These are phyloP conservation scores for Sterrhoptilus dennistouni DNA, from an alignment of 2,113 vertebrate genomes.

Conservation along the genomic window DNA sequence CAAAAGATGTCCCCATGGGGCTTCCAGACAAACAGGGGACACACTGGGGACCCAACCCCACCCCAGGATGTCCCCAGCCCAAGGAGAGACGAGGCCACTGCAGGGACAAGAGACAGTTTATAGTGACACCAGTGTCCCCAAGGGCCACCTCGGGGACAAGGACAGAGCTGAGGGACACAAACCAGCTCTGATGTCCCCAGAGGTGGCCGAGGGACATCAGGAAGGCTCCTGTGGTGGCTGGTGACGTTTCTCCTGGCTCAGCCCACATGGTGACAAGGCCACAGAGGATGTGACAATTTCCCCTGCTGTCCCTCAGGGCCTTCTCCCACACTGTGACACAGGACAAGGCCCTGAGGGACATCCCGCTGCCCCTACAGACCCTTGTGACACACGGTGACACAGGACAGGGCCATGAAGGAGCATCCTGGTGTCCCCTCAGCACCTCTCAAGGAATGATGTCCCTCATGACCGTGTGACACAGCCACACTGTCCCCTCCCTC, in stretches of 20 bases:
- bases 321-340: no score
- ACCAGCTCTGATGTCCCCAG: no score
- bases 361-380: no score
- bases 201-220: no score
- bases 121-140: not conserved
- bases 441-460: not conserved
- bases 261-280: no score
- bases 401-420: no score
- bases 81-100: not conserved
- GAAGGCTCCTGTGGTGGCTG: not conserved
- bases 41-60: fast-evolving
- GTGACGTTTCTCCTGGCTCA: no score
- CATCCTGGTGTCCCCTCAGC: no score
- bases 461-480: no score
- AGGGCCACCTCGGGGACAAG: not conserved
- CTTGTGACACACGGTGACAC: not conserved
- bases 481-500: not conserved
- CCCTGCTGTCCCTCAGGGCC: no score
- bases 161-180: not conserved
- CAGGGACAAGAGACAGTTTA: not conserved
- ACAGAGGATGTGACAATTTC: no score
- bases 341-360: no score
- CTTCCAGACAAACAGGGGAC: not conserved
- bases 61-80: not conserved
- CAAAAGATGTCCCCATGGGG: not conserved